Base-by-base conservation (phyloP, 2,797 vertebrate genomes). In the Pelobates cultripes region DNA sequence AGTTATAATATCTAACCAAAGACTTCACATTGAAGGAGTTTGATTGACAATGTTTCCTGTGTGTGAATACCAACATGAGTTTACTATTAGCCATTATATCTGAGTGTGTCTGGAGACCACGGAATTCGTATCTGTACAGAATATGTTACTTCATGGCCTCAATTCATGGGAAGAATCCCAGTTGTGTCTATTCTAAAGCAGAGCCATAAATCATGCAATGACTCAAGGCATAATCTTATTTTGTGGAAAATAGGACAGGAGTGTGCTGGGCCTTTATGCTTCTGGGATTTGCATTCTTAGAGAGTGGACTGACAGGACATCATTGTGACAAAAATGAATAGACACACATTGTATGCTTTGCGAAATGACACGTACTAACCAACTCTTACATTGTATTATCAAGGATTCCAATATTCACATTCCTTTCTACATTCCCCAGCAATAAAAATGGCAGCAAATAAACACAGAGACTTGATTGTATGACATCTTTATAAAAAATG, bases 1-100 rank as follows among this genome's bases (percentile, higher is more conserved):
- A 42, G 28, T 55, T n/a, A 6, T 12, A 69, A 67, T 71, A 44
- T 76, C 40, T 43, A 17, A 57, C 43, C n/a, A 14, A 43, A 47
- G 12, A 41, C 9, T 41, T 66, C 67, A 64, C 68, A 66, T 71
- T n/a, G 66, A 6, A 47, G 3, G 43, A 53, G 42, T 66, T 41
- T 82, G 74, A 82, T 40, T 72, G 80, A 77, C 69, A 3, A 66
- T 57, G 14, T 72, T 43, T 5, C 7, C 43, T 43, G 10, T 40
- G 7, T 70, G 57, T 47, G 55, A 81, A 61, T 40, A 41, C 43
- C 43, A 41, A 53, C 28, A 72, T 2, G 7, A 40, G 28, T 5
- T 10, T 51, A 14, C 61, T 40, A 12, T 40, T 64, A 6, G 61
- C 7, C n/a, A 42, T 9, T 42, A 43, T 42, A 42, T 12, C 28